phyloP scores from a whole-genome alignment of 1,140 invertebrate species.

The Vanessa tameamea region DNA sequence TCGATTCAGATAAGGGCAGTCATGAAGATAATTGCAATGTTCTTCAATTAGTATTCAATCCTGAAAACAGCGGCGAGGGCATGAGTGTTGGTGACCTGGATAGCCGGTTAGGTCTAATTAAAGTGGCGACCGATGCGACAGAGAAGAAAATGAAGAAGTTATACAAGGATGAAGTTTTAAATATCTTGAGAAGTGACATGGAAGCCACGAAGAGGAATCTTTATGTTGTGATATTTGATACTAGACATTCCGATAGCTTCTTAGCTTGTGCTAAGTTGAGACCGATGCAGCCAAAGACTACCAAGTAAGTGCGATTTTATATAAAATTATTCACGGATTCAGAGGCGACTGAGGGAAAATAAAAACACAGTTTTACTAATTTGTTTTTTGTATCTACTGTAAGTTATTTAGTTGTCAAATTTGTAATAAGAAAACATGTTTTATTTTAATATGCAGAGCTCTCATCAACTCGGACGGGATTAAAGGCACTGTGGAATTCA shows the following conservation, averaged over 20 bases:
- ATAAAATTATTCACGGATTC: neutral
- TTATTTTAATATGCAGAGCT: slow-evolving; percentile 79
- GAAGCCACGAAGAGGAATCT: slow-evolving; percentile 87
- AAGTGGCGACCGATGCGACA: slow-evolving; percentile 83
- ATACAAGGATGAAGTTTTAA: slow-evolving; percentile 85
- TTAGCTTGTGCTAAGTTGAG: slow-evolving; percentile 92
- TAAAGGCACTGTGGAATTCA: slow-evolving; percentile 88
- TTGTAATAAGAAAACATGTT: too few relatives aligned
- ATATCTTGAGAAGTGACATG: slow-evolving; percentile 84
- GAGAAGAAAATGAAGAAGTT: slow-evolving; percentile 81
- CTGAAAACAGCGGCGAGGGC: slow-evolving; percentile 85
- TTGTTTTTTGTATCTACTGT: neutral
- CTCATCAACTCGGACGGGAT: slow-evolving; percentile 90
- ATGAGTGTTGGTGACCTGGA: slow-evolving; percentile 91
- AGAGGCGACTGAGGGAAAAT: neutral
- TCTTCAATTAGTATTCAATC: slow-evolving; percentile 92
- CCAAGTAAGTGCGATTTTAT: slow-evolving; percentile 83
- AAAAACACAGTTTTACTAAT: neutral
- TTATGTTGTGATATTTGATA: slow-evolving; percentile 93
- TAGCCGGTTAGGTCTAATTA: slow-evolving; percentile 87
- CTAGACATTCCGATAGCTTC: slow-evolving; percentile 88
- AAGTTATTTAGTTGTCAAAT: neutral
- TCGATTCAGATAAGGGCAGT: slow-evolving; percentile 87
- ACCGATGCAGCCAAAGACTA: slow-evolving; percentile 82
- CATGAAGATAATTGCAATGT: slow-evolving; percentile 90